Evolutionary conservation across 2,888 invertebrate genomes (phyloP).

Genomic region (Helobdella robusta): DNA sequence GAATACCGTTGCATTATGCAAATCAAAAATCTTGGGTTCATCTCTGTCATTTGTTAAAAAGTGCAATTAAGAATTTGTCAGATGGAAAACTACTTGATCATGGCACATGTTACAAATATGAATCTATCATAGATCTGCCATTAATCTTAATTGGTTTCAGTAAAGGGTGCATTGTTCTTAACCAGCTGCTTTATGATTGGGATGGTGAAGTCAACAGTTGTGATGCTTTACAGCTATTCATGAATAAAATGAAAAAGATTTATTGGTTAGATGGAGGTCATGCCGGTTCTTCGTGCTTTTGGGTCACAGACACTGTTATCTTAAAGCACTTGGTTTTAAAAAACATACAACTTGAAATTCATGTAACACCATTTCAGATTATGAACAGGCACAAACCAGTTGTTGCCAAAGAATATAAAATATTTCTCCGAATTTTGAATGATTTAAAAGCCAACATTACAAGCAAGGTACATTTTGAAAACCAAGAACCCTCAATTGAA

Average conservation of each 20-base stretch:
- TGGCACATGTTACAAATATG: no score
- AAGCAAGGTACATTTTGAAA: slow-evolving; percentile 7
- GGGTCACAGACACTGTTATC: slow-evolving; percentile 68
- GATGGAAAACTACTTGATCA: no score
- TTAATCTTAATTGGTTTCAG: slow-evolving; percentile 67
- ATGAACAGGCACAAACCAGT: slow-evolving; percentile 68
- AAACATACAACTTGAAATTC: slow-evolving; percentile 62
- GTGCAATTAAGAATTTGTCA: slow-evolving; percentile 30
- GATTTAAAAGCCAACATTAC: neutral
- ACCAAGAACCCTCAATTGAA: neutral
- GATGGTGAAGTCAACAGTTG: slow-evolving; percentile 29
- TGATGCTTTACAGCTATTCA: no score
- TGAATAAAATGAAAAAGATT: slow-evolving; percentile 60
- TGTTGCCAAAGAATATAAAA: slow-evolving; percentile 72
- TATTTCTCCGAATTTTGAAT: slow-evolving; percentile 61
- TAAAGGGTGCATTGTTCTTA: slow-evolving; percentile 84
- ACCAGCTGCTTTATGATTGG: slow-evolving; percentile 77
- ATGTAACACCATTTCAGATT: slow-evolving; percentile 84
- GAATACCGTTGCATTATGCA: slow-evolving; percentile 70
- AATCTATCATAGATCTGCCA: slow-evolving; percentile 20
- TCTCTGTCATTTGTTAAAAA: slow-evolving; percentile 56
- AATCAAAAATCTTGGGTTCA: slow-evolving; percentile 66
- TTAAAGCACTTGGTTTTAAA: slow-evolving; percentile 64
- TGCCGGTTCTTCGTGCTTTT: slow-evolving; percentile 75
- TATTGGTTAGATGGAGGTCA: slow-evolving; percentile 87